phyloP scores from a whole-genome alignment of 2,113 vertebrate genomes.

The Pteropus alecto region DNA sequence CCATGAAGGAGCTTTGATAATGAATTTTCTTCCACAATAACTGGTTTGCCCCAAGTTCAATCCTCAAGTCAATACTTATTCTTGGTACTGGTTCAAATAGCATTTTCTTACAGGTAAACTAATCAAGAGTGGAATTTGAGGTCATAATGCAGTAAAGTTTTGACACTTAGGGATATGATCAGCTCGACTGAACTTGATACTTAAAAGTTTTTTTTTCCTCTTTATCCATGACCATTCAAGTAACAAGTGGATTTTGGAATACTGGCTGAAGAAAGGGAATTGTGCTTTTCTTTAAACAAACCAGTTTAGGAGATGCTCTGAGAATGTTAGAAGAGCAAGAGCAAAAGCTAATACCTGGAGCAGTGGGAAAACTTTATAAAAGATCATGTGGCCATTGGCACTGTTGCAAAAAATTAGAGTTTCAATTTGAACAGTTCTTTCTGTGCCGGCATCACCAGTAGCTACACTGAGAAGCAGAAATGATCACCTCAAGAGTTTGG shows the following conservation, averaged over 20 bases:
- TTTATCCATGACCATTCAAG: constrained; percentile 10
- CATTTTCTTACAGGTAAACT: neutral
- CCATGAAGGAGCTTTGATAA: neutral
- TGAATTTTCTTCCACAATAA: neutral
- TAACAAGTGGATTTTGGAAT: neutral
- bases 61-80: neutral
- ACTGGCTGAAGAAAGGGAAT: neutral
- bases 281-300: constrained; percentile 46
- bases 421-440: neutral
- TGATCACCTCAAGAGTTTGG: neutral
- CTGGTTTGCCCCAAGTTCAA: neutral
- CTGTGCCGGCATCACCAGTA: neutral
- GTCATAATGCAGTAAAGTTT: neutral
- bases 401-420: neutral
- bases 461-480: neutral
- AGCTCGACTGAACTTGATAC: neutral
- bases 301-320: neutral
- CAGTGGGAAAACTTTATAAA: constrained; percentile 38
- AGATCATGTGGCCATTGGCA: neutral
- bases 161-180: neutral
- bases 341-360: neutral
- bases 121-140: neutral
- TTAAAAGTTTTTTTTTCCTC: neutral
- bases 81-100: constrained; percentile 24
- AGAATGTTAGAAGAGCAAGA: neutral